A percentile compares a stretch with the other conserved stretches of the same genome.
Conservation (phyloP, 1,140 invertebrate species). For the Phortica variegata region DNA sequence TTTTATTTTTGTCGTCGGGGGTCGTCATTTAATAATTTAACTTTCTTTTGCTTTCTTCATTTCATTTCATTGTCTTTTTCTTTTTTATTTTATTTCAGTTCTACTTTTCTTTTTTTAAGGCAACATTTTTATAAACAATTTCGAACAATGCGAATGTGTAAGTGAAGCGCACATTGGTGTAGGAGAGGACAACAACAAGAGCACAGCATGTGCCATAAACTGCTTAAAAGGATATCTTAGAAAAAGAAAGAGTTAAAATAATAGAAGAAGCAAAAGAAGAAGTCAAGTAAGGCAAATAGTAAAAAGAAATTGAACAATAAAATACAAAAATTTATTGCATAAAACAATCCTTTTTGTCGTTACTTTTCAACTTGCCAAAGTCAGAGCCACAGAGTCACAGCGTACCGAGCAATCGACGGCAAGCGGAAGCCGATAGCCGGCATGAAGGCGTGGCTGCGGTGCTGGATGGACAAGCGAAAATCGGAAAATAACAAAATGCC, state of each 20-base stretch:
- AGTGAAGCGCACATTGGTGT: constrained; percentile 34
- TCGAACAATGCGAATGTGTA: constrained; percentile 34
- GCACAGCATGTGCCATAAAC: constrained; percentile 41
- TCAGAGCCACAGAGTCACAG: constrained; percentile 7
- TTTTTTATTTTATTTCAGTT: constrained; percentile 42
- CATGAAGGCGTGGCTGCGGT: background rate
- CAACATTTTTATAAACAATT: constrained; percentile 34
- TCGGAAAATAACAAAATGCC: constrained; percentile 13
- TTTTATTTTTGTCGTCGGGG: constrained; percentile 6
- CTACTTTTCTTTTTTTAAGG: too few relatives aligned
- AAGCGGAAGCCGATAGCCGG: background rate
- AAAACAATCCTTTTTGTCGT: constrained; percentile 49
- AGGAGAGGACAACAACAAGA: background rate
- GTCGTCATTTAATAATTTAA: constrained; percentile 44
- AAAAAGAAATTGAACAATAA: constrained; percentile 55
- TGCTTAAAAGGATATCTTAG: too few relatives aligned
- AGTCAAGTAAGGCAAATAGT: constrained; percentile 39
- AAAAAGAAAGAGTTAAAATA: constrained; percentile 18
- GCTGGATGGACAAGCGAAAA: constrained; percentile 29
- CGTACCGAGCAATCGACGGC: background rate
- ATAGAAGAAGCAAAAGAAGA: constrained; percentile 48
- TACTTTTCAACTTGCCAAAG: too few relatives aligned
- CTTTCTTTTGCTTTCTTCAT: constrained; percentile 11
- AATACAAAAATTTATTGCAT: constrained; percentile 51
- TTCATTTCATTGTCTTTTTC: constrained; percentile 6